Evolutionary conservation across 2,797 vertebrate species (phyloP), one percentile per base, ranked within the genome.

Genomic region (Hippocampus kuda): DNA sequence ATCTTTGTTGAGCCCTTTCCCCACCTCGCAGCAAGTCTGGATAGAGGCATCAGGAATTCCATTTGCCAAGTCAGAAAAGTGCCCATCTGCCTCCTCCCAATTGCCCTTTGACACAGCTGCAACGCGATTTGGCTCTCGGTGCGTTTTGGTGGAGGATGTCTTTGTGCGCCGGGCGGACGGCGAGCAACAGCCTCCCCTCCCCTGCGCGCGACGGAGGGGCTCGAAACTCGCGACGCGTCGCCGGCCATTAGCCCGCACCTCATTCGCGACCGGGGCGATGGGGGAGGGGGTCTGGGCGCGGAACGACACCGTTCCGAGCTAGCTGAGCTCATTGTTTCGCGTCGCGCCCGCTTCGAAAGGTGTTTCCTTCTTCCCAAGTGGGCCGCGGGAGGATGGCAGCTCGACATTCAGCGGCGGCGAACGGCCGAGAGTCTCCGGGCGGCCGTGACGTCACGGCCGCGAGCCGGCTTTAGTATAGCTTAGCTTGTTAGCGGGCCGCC

Each of bases 361-460:
- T n/a, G 38, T 5, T 38, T 38, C 42, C 27, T 12, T n/a, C 11
- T 65, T 83, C 82, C 79, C 81, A 76, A 41, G 15, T 4, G 68
- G 27, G 13, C 7, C 20, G 9, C 26, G 68, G 49, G 66, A 65
- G 56, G 24, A 57, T 72, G 75, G 59, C 61, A 22, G 41, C 68
- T 85, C 81, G 77, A 83, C 84, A 78, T 78, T 79, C 82, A 84
- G 71, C 62, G 41, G 54, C 48, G 44, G 85, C 83, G 81, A 86
- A 79, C 85, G 83, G 79, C 83, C 81, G 79, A 87, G 77, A 87
- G 77, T 68, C 78, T 49, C 15, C 5, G 48, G 15, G 71, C 75
- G 15, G 3, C 67, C 75, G 85, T 91, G 90, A 91, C 88, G 89
- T 89, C 89, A 90, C 84, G 26, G 67, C 24, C 72, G 67, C 77